Base-by-base conservation (phyloP, 2,113 vertebrate species). In the Tursiops truncatus region DNA sequence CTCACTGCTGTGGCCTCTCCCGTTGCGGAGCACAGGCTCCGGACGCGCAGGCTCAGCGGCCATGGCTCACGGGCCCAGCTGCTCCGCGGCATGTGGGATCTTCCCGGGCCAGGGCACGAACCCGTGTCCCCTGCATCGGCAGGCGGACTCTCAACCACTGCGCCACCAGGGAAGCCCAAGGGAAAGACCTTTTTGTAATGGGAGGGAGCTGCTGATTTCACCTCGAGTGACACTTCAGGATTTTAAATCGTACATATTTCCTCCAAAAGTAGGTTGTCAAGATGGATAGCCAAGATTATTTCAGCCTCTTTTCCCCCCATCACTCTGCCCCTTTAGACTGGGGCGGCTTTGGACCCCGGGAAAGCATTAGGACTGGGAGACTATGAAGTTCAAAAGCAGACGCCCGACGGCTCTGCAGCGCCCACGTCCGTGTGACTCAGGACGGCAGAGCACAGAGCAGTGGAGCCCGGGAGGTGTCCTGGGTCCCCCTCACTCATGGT, bases 221-320 rank as follows among this genome's bases (percentile, higher is more conserved):
- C 7, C 0, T 8, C 26, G 38, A 18, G 50, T 33, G 14, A 60
- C 1, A 13, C 5, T 7, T 10, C 8, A 2, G 15, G 3, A 67
- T 23, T 58, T 50, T 8, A 36, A 21, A 50, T 63, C 65, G 11
- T 44, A 6, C 2, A 1, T 6, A 5, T 3, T 3, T 20, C 44
- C 5, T 23, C 23, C n/a, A 26, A 26, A 33, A 3, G 12, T 4
- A 11, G 2, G 10, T 0, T 0, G 58, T 11, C 41, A 47, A n/a
- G 13, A 17, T 6, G 0, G 18, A n/a, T 0, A 36, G 50, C 26
- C 50, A 2, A 5, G 41, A 3, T 62, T 6, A 11, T 0, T 3
- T 14, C 14, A 14, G 65, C 3, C 33, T 6, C 31, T 11, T 4
- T n/a, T 38, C 1, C 4, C 17, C 10, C 9, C 12, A 0, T 7